Base-by-base conservation (phyloP, 2,113 vertebrate species). In the Indicator maculatus region DNA sequence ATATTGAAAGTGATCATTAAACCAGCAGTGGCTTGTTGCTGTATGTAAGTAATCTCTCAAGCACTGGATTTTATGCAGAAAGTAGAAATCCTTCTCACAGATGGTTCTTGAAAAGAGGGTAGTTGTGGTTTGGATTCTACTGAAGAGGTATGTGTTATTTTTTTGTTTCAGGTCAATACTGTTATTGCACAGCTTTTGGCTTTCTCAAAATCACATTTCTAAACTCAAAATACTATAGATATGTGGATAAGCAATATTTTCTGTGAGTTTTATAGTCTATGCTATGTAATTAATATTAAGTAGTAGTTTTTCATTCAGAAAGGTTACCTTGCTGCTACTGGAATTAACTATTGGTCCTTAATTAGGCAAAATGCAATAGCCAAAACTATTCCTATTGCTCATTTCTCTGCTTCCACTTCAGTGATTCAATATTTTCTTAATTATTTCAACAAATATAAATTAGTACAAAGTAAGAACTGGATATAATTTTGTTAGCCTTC, bases 401-500 rank as follows among this genome's bases (percentile, higher is more conserved):
- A 74, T 71, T 88, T 83, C 9, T 84, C 18, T 88, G 86, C 24
- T 76, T 92, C 26, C 38, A 39, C n/a, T 89, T 65, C 21, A 79
- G 26, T 11, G 65, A 38, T 79, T 65, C n/a, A 21, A 17, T 55
- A 53, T 79, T 86, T 78, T 73, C 45, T 71, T 38, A 69, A 47
- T 76, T 87, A 16, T 84, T 93, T 94, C 56, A 86, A 67, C 5
- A 88, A 75, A 67, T 16, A 14, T 70, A 74, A 89, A 91, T 71
- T 44, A 61, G 1, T 45, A 28, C 6, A 39, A 66, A 59, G 7
- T 47, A 83, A 87, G 44, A 73, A 58, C 44, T 41, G 1, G 20
- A 6, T 88, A 45, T 39, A 0, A 74, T 58, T 85, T 89, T 63
- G 27, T 66, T 63, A 73, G 15, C 23, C 8, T 58, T 85, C 47